These are phyloP conservation scores for Dasysyrphus albostriatus DNA, from an alignment of 2,888 invertebrate species.

Conservation along the genomic window DNA sequence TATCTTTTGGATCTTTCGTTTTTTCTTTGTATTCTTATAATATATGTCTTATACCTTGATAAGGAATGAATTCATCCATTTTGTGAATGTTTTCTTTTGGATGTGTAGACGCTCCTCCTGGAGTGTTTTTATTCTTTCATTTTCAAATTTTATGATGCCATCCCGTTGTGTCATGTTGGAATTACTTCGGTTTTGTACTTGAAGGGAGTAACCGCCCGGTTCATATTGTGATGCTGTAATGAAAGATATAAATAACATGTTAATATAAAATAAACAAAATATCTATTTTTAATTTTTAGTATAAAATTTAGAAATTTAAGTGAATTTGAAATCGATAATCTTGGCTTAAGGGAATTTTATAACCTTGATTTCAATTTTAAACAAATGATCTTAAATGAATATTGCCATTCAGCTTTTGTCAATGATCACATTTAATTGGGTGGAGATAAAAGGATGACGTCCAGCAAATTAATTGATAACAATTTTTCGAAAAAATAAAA, in stretches of 20 bases:
- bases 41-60: slow-evolving; percentile 90
- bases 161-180: slow-evolving; percentile 95
- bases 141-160: slow-evolving; percentile 97
- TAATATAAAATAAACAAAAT: too few relatives aligned
- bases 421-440: too few relatives aligned
- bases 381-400: too few relatives aligned
- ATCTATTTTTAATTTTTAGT: too few relatives aligned
- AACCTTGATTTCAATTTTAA: too few relatives aligned
- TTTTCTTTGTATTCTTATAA: background rate
- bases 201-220: slow-evolving; percentile 87
- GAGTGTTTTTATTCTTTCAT: slow-evolving; percentile 97
- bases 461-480: too few relatives aligned
- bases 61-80: slow-evolving; percentile 99
- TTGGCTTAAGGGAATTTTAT: too few relatives aligned
- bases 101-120: slow-evolving; percentile 99
- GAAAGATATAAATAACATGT: slow-evolving; percentile 8
- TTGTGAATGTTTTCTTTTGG: slow-evolving; percentile 99
- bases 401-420: too few relatives aligned
- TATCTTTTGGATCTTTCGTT: background rate
- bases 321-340: too few relatives aligned
- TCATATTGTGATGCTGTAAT: slow-evolving; percentile 87
- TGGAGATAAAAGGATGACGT: too few relatives aligned
- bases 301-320: too few relatives aligned
- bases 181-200: slow-evolving; percentile 86
- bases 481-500: too few relatives aligned